These are phyloP conservation scores for Drosophila pectinifera DNA, from an alignment of 1,140 invertebrate genomes.

Conservation along the genomic window DNA sequence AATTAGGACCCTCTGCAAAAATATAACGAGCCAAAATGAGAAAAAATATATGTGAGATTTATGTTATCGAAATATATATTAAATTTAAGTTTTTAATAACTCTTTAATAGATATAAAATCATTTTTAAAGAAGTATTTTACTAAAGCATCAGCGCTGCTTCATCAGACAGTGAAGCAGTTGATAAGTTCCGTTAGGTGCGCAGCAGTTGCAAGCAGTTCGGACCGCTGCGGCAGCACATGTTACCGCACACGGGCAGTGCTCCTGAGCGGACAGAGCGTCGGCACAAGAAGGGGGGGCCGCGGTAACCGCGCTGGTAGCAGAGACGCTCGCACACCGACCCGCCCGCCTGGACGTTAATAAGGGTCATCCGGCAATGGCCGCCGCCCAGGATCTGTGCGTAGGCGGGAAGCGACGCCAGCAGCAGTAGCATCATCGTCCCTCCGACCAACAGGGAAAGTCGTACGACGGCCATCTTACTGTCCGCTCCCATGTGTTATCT, in stretches of 20 bases:
- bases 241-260: slow-evolving; percentile 9
- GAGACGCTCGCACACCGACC: slow-evolving; percentile 24
- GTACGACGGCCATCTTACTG: background rate
- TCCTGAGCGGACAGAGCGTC: background rate
- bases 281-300: slow-evolving; percentile 23
- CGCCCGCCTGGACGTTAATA: slow-evolving; percentile 5
- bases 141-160: no score
- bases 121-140: background rate
- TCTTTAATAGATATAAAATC: no score
- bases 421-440: background rate
- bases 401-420: no score
- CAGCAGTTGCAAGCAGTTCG: slow-evolving; percentile 26
- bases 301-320: slow-evolving; percentile 23
- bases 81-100: no score
- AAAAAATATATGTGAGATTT: no score
- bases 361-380: slow-evolving; percentile 21
- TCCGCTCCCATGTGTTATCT: background rate
- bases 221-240: slow-evolving; percentile 28
- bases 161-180: background rate
- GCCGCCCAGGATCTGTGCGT: slow-evolving; percentile 16
- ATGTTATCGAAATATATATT: no score
- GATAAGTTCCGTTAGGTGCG: slow-evolving; percentile 4
- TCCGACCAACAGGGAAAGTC: background rate
- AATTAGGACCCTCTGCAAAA: no score
- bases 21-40: no score